Evolutionary conservation across 1,140 invertebrate species (phyloP), one percentile per base, ranked within the genome.

Genomic region (Cheumatopsyche charites): DNA sequence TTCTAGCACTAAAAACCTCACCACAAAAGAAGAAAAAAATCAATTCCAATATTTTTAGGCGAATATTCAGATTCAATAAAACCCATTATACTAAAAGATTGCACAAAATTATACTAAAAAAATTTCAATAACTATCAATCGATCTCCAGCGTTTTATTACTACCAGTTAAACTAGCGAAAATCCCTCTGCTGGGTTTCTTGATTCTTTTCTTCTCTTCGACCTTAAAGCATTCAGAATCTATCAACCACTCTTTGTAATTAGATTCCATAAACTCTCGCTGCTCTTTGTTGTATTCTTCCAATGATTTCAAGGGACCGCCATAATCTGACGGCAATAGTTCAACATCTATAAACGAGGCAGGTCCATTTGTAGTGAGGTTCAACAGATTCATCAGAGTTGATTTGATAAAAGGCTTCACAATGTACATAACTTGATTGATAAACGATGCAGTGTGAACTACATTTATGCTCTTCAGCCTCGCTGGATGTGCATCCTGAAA

Each of bases 391-490:
- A 88, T 79, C 7, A 88, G 78, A 66, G 88, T 85, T 11, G 84
- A 85, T 76, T 86, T 83, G 62, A 88, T 86, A 55, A 88, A 80
- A 0, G 87, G 87, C 49, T 86, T 83, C 1, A 88, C 79, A 6
- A 88, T 79, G 65, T 84, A 82, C 86, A 88, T 87, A 1, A 88
- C 83, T 78, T 88, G 87, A 77, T 88, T 87, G 63, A 88, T 87
- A 78, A 87, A 88, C 2, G 83, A 85, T 0, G 87, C 86, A 0
- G 87, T 87, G 73, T 88, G 86, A 5, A 88, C 81, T 0, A 88
- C 82, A 76, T 88, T 86, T 70, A 88, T 86, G 73, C 83, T 85
- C 78, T 88, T 88, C 26, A 88, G 78, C 68, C 86, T 82, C 25
- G 82, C 85, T 0, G 87, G 87, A 78, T 88, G 87, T 0, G 86